Evolutionary conservation across 2,113 vertebrate species (phyloP).

Genomic region (Chaenogobius annularis): DNA sequence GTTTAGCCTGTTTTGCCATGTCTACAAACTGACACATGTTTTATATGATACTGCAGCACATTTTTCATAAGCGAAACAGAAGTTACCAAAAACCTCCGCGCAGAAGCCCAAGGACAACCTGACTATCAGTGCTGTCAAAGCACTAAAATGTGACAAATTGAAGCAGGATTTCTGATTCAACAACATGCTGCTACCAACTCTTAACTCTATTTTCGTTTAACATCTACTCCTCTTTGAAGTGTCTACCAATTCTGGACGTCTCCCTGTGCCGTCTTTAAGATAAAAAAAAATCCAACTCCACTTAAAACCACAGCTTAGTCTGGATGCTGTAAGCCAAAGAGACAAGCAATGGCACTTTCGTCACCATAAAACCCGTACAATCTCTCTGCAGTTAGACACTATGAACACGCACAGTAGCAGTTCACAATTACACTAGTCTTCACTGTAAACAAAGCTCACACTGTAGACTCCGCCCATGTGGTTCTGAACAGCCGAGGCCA

Average conservation of each 20-base stretch:
- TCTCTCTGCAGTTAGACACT: conserved; percentile 1
- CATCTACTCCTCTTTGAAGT: not conserved
- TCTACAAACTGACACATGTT: too few species aligned
- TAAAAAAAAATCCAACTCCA: conserved; percentile 3
- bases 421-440: conserved; percentile 46
- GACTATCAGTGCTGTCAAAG: not conserved
- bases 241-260: not conserved
- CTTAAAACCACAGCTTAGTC: conserved; percentile 8
- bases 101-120: not conserved
- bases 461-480: conserved; percentile 44
- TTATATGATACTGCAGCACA: too few species aligned
- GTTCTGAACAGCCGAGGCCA: conserved; percentile 25
- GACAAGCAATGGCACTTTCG: not conserved
- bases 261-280: conserved; percentile 8
- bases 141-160: not conserved
- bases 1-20: too few species aligned
- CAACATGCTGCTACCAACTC: not conserved
- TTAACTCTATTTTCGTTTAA: not conserved
- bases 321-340: conserved; percentile 25
- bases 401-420: conserved; percentile 14
- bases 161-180: not conserved
- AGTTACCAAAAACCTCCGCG: not conserved
- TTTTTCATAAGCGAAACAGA: not conserved
- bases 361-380: conserved; percentile 13
- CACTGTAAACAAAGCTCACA: conserved; percentile 52